A percentile compares a stretch with the other conserved stretches of the same genome.
phyloP scores from a whole-genome alignment of 2,113 vertebrate species.

The Speoplatyrhinus poulsoni region DNA sequence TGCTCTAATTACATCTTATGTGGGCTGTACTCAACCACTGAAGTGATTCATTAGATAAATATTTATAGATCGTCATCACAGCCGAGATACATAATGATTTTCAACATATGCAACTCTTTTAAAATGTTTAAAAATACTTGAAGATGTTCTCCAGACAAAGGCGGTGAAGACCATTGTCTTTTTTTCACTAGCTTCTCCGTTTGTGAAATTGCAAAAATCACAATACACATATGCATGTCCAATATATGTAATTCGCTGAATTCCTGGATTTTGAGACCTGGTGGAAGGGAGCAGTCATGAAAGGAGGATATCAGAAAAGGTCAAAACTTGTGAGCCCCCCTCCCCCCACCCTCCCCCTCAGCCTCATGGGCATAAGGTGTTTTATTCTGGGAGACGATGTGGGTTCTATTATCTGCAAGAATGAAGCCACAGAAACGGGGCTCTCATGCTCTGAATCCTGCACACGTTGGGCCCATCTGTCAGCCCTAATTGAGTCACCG shows the following conservation, averaged over 20 bases:
- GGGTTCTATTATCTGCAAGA: conserved; percentile 77
- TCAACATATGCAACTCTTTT: conserved; percentile 10
- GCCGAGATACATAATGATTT: conserved; percentile 3
- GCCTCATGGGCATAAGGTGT: conserved; percentile 60
- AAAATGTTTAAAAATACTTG: not conserved
- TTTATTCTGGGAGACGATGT: conserved; percentile 72
- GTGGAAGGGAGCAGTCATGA: conserved; percentile 54
- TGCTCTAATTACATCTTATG: conserved; percentile 40
- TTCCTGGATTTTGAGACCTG: conserved; percentile 44
- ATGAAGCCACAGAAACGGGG: conserved; percentile 54
- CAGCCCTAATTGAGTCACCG: conserved; percentile 78
- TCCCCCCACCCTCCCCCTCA: conserved; percentile 60
- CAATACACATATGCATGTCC: conserved; percentile 57
- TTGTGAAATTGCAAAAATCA: conserved; percentile 13
- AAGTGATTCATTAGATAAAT: conserved; percentile 43
- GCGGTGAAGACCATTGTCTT: not conserved
- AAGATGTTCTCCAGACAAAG: not conserved
- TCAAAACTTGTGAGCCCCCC: conserved; percentile 63
- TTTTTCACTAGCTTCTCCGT: conserved; percentile 1
- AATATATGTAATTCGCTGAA: conserved; percentile 16
- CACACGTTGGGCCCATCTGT: conserved; percentile 78
- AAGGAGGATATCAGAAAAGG: conserved; percentile 62
- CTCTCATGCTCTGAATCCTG: conserved; percentile 78
- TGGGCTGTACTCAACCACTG: conserved; percentile 21
- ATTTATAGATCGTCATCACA: conserved; percentile 41